Evolutionary conservation across 1,140 invertebrate species (phyloP).

Genomic region (Zaprionus lachaisei): DNA sequence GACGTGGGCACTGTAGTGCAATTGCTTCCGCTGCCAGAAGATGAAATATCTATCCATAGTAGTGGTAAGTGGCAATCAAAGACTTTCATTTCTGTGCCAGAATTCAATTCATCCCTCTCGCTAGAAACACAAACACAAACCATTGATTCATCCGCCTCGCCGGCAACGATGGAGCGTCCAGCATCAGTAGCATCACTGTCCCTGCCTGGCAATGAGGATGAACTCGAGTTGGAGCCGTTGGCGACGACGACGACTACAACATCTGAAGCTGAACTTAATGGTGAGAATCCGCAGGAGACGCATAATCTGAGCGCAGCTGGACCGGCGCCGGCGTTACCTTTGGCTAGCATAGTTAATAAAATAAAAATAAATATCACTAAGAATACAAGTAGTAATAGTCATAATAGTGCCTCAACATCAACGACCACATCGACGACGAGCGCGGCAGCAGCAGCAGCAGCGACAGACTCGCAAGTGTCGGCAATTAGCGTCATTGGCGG

Average conservation of each 20-base stretch:
- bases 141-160: conserved; percentile 73
- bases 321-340: conserved; percentile 85
- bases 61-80: conserved; percentile 67
- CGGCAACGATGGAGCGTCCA: conserved; percentile 66
- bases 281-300: conserved; percentile 86
- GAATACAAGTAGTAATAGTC: conserved; percentile 85
- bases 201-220: conserved; percentile 69
- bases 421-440: conserved; percentile 19
- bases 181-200: conserved; percentile 70
- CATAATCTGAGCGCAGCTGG: conserved; percentile 84
- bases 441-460: conserved; percentile 6
- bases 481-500: conserved; percentile 70
- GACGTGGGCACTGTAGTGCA: conserved; percentile 85
- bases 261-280: conserved; percentile 82
- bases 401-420: conserved; percentile 74
- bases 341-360: conserved; percentile 86
- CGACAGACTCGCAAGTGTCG: conserved; percentile 58
- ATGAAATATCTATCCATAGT: conserved; percentile 79
- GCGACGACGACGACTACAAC: not conserved
- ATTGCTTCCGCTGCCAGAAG: conserved; percentile 62
- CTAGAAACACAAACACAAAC: conserved; percentile 82
- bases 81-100: not conserved
- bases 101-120: not conserved
- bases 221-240: conserved; percentile 87
- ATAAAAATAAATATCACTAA: conserved; percentile 94